Base-by-base conservation (phyloP, 2,888 invertebrate species). In the Harpalus rubripes region DNA sequence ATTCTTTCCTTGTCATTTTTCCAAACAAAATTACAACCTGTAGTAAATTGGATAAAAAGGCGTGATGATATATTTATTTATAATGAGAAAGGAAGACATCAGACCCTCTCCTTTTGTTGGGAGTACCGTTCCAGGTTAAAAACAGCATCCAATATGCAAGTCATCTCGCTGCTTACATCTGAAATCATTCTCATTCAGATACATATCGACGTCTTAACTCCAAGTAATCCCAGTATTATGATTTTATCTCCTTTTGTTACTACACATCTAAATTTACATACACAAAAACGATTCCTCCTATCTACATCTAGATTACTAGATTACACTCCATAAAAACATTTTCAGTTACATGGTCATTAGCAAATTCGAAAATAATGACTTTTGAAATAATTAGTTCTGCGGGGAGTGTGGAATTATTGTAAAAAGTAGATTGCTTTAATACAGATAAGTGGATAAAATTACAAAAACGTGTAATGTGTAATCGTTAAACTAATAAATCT, bases 401-500 rank as follows among this genome's bases (percentile, higher is more conserved):
- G 6, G 41, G 6, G 41, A 68, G 72, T 74, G 52, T 74, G 8
- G 44, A 12, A 44, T 15, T 18, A 1, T 41, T 68, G 44, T 41
- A 74, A 74, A 18, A 74, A 74, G 72, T 18, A 44, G 72, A 74
- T 74, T 74, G 72, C 72, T 74, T 74, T 68, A 68, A 68, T 68
- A 74, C 44, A n/a, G 72, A 74, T 74, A 74, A 44, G 72, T 44
- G 72, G 72, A 74, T 74, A 74, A 74, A 74, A 74, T 74, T 74
- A 74, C 72, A 74, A 74, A 74, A 74, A 74, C 72, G 72, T 74
- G 72, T 74, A 74, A 74, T 74, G 72, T 74, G 44, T 44, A 74
- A 74, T 74, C 72, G 72, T 74, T 74, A 74, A 74, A 74, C 72
- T 44, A 74, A 74, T 74, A 74, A 74, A 74, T 74, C 72, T 74